Percentiles rank a stretch among this genome's conserved stretches.
Evolutionary conservation across 2,797 vertebrate genomes (phyloP).

Genomic region (Poeciliopsis turneri): DNA sequence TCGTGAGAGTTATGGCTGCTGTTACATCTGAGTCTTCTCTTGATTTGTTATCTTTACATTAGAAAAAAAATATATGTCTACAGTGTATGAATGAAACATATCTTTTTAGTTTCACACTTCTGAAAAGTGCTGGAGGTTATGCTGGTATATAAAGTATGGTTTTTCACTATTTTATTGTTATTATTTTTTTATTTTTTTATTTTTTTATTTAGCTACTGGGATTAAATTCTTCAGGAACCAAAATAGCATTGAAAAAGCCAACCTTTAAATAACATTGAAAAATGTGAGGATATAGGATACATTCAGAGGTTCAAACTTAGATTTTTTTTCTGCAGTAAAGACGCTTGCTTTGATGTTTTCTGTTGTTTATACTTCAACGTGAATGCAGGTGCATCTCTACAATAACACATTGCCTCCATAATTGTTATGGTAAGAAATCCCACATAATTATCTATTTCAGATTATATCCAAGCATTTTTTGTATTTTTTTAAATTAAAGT

Average conservation of each 20-base stretch:
- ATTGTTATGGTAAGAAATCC: neutral
- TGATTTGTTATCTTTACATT: neutral
- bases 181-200: too few species aligned
- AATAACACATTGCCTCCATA: neutral
- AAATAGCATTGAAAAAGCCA: neutral
- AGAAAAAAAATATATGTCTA: too few species aligned
- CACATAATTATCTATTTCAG: neutral
- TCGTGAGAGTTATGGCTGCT: constrained; percentile 27
- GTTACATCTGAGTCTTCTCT: constrained; percentile 18
- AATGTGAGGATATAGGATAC: neutral
- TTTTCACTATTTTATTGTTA: neutral
- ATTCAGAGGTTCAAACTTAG: neutral
- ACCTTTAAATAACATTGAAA: neutral
- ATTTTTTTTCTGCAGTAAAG: neutral
- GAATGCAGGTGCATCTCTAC: neutral
- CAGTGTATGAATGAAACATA: neutral
- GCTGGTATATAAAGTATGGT: neutral
- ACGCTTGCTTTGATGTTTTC: neutral
- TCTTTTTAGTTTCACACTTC: neutral
- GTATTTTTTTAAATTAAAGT: neutral
- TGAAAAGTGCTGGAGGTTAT: neutral
- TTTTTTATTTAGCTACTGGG: neutral
- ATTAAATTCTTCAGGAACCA: neutral
- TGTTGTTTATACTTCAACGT: too few species aligned
- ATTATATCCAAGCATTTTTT: neutral